These are phyloP conservation scores for Drosophila cyrtoloma DNA, from an alignment of 2,888 invertebrate species.

Conservation along the genomic window DNA sequence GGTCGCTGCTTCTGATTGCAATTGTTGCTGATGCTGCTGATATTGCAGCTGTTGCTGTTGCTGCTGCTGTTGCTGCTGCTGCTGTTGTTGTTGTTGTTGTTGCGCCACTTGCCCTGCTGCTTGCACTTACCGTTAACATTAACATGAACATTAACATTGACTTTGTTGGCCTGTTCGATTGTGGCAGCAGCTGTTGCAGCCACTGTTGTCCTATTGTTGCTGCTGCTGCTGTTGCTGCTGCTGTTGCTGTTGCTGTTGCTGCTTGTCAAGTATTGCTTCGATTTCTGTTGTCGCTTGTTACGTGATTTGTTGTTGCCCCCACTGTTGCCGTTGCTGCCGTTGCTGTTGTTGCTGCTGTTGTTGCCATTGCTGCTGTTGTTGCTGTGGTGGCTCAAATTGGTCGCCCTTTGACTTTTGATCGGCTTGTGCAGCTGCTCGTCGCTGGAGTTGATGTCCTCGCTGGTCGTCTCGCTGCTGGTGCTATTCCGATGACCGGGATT, in stretches of 20 bases:
- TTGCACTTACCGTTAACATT: slow-evolving; percentile 14
- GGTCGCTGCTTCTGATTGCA: slow-evolving; percentile 26
- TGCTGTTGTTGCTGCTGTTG: slow-evolving; percentile 21
- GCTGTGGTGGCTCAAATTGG: slow-evolving; percentile 18
- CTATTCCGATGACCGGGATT: slow-evolving; percentile 81
- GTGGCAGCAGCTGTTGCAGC: slow-evolving; percentile 27
- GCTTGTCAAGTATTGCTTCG: slow-evolving; percentile 10
- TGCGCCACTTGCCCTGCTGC: slow-evolving; percentile 57
- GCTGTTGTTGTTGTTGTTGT: slow-evolving; percentile 32
- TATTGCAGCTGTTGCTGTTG: slow-evolving; percentile 8
- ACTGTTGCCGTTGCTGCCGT: slow-evolving; percentile 10
- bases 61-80: not conserved
- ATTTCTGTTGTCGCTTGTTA: slow-evolving; percentile 59
- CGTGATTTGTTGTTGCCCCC: slow-evolving; percentile 47
- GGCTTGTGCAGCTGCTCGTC: slow-evolving; percentile 73
- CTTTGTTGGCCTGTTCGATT: slow-evolving; percentile 7
- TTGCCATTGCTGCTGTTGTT: slow-evolving; percentile 6
- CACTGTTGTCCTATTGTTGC: not conserved
- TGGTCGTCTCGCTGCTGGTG: slow-evolving; percentile 78
- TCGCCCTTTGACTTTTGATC: slow-evolving; percentile 22
- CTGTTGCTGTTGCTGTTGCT: not conserved
- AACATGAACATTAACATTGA: not conserved
- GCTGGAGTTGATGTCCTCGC: slow-evolving; percentile 79
- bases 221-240: not conserved
- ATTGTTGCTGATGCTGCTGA: not conserved